Evolutionary conservation across 1,140 invertebrate genomes (phyloP).

Genomic region (Ips nitidus): DNA sequence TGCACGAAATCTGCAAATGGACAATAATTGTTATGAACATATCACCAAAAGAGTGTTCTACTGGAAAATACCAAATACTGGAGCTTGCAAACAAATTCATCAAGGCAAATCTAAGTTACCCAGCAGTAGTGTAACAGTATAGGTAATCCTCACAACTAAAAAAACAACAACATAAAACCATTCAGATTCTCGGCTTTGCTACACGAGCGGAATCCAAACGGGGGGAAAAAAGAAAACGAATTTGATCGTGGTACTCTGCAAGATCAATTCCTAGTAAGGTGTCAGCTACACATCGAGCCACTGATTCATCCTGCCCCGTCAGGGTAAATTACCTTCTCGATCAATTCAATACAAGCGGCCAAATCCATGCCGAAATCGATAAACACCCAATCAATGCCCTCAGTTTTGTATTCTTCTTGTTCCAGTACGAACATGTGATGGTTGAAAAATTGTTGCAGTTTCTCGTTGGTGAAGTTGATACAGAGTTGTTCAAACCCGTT

Average conservation of each 20-base stretch:
- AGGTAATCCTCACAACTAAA: too few relatives aligned
- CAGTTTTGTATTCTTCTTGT: conserved; percentile 95
- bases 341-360: conserved; percentile 94
- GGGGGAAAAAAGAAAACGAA: too few relatives aligned
- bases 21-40: too few relatives aligned
- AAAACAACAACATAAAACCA: too few relatives aligned
- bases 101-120: too few relatives aligned
- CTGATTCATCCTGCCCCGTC: not conserved
- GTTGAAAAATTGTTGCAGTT: conserved; percentile 98
- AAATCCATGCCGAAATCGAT: conserved; percentile 99
- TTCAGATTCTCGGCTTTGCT: too few relatives aligned
- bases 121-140: too few relatives aligned
- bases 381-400: conserved; percentile 94
- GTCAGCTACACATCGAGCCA: not conserved
- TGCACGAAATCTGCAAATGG: too few relatives aligned
- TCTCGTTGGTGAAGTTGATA: conserved; percentile 99
- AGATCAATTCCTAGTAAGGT: conserved; percentile 18
- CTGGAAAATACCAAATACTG: too few relatives aligned
- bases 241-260: conserved; percentile 20
- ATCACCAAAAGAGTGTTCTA: too few relatives aligned
- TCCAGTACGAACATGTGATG: conserved; percentile 98
- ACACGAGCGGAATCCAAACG: too few relatives aligned
- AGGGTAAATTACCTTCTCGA: conserved; percentile 84
- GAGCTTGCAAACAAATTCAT: too few relatives aligned
- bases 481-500: conserved; percentile 99